Percentiles rank a stretch among this genome's conserved stretches.
These are phyloP conservation scores for Equus przewalskii DNA, from an alignment of 2,113 vertebrate species.

Conservation along the genomic window DNA sequence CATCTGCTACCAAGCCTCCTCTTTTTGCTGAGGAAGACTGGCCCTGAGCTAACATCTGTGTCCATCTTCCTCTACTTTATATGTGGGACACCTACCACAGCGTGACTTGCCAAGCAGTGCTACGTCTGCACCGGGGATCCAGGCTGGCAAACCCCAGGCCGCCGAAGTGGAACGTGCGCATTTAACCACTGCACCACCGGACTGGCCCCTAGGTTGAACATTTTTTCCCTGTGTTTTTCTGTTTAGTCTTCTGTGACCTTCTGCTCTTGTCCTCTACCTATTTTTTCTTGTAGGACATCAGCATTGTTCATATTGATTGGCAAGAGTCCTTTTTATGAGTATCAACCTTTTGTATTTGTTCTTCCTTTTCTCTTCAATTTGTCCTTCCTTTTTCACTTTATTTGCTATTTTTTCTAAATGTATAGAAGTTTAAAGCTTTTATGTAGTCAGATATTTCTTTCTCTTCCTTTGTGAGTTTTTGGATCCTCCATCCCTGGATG, in stretches of 20 bases:
- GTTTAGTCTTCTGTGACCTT: neutral
- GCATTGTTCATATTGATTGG: neutral
- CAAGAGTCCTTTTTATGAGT: neutral
- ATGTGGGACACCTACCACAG: too few relatives aligned
- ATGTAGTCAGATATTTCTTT: neutral
- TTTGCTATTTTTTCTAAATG: neutral
- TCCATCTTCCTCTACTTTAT: too few relatives aligned
- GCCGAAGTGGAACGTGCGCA: too few relatives aligned
- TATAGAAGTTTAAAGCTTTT: neutral
- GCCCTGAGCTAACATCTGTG: too few relatives aligned
- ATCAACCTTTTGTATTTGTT: neutral
- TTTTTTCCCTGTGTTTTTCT: neutral
- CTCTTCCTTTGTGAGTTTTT: conserved; percentile 46
- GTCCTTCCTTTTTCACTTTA: conserved; percentile 37
- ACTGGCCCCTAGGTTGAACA: neutral
- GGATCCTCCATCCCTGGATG: conserved; percentile 10
- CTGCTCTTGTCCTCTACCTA: neutral
- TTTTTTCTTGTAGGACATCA: neutral
- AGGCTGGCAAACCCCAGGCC: too few relatives aligned
- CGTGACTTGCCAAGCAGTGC: too few relatives aligned
- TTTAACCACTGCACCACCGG: too few relatives aligned
- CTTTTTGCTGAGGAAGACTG: too few relatives aligned
- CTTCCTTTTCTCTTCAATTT: neutral
- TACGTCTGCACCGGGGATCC: too few relatives aligned
- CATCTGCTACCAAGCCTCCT: too few relatives aligned